Evolutionary conservation across 2,113 vertebrate genomes (phyloP).

Genomic region (Ammodytes marinus): DNA sequence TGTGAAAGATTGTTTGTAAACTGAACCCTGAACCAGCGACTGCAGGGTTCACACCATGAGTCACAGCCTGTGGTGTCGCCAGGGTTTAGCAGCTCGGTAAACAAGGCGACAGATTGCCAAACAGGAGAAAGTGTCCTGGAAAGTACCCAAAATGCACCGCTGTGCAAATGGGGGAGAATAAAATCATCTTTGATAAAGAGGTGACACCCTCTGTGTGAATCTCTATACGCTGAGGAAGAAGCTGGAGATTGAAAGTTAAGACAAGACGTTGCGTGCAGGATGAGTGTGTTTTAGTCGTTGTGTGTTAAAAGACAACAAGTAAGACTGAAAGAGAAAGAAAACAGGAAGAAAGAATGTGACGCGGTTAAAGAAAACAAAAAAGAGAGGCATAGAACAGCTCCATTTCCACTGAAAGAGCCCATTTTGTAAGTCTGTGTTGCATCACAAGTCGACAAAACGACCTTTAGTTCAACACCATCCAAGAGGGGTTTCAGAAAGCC

Average conservation of each 20-base stretch:
- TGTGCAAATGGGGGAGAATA: background rate
- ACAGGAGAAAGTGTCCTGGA: conserved; percentile 76
- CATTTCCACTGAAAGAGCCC: background rate
- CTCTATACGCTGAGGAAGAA: background rate
- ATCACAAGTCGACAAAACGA: conserved; percentile 37
- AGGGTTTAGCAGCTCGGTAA: conserved; percentile 60
- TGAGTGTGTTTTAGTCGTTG: conserved; percentile 10
- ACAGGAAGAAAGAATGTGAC: background rate
- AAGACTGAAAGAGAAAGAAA: conserved; percentile 18
- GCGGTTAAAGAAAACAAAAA: conserved; percentile 14
- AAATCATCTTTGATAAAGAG: conserved; percentile 51
- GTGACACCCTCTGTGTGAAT: conserved; percentile 6
- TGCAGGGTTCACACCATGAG: conserved; percentile 61
- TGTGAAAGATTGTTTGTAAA: conserved; percentile 75
- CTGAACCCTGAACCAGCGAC: conserved; percentile 65
- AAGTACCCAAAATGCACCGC: conserved; percentile 76
- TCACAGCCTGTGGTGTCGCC: conserved; percentile 66
- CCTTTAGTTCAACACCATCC: conserved; percentile 18
- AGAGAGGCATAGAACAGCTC: background rate
- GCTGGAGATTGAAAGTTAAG: conserved; percentile 30
- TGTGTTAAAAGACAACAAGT: background rate
- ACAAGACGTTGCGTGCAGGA: conserved; percentile 24
- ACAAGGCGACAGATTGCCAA: conserved; percentile 52
- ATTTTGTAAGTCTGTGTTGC: conserved; percentile 16
- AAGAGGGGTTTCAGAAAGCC: conserved; percentile 17